Evolutionary conservation across 2,113 vertebrate species (phyloP).

Genomic region (Vanacampus margaritifer): DNA sequence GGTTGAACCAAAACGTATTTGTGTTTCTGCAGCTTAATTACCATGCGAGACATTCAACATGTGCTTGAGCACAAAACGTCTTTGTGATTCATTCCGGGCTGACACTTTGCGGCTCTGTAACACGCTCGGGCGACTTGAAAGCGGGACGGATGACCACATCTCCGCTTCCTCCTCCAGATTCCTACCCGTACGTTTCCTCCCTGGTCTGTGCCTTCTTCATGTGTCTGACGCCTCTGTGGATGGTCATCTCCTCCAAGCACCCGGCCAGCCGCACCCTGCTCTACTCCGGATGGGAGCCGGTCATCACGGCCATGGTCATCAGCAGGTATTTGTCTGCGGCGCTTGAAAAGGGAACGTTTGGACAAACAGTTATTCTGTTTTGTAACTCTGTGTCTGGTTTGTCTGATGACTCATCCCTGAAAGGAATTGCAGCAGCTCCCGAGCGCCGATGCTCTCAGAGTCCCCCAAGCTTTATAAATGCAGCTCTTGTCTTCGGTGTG

Average conservation of each 20-base stretch:
- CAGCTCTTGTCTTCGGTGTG: slow-evolving; percentile 11
- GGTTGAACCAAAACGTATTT: background rate
- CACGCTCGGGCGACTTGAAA: no score
- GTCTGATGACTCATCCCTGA: slow-evolving; percentile 47
- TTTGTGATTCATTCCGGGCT: no score
- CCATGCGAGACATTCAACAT: no score
- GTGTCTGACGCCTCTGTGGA: slow-evolving; percentile 92
- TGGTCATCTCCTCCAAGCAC: slow-evolving; percentile 92
- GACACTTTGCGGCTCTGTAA: no score
- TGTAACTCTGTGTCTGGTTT: slow-evolving; percentile 38
- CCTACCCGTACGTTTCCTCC: slow-evolving; percentile 85
- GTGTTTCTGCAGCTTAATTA: background rate
- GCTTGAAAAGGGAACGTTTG: slow-evolving; percentile 23
- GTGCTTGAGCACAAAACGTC: no score
- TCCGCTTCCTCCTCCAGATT: slow-evolving; percentile 66
- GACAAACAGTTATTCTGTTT: slow-evolving; percentile 12
- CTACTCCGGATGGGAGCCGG: slow-evolving; percentile 95
- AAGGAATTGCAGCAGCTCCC: slow-evolving; percentile 36
- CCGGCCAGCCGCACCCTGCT: slow-evolving; percentile 94
- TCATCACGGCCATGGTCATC: slow-evolving; percentile 97
- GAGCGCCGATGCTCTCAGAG: slow-evolving; percentile 22
- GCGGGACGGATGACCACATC: background rate
- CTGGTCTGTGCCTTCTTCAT: slow-evolving; percentile 94
- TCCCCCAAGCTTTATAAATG: slow-evolving; percentile 23
- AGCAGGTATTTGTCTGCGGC: slow-evolving; percentile 79